Evolutionary conservation across 2,113 vertebrate species (phyloP), one percentile per base, ranked within the genome.

Genomic region (Platysteira castanea): DNA sequence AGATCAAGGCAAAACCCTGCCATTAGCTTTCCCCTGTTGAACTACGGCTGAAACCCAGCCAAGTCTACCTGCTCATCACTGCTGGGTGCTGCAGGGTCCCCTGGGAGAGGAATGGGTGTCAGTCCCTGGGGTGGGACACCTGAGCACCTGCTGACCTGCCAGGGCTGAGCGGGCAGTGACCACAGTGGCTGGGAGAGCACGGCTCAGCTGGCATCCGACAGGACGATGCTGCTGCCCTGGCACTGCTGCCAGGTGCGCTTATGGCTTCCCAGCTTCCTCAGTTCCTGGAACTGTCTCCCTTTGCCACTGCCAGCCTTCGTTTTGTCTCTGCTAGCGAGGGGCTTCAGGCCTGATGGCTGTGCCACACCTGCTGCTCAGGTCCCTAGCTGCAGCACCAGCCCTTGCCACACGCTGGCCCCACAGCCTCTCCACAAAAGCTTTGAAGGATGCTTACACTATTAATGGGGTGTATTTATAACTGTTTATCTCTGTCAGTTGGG

Each of bases 401-500:
- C 63, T 47, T 4, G 9, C 57, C 44, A 39, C 56, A 15, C 0
- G 2, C 86, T 2, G 35, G 78, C 70, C 90, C 80, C 75, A 46
- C 73, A 41, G 44, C 11, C 53, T 15, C 77, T 64, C 30, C 24
- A 91, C 57, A 54, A 53, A n/a, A 57, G 49, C 80, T 81, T 42
- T 94, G 88, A 86, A 74, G 44, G 73, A 82, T 84, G 74, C 53
- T 94, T 41, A 21, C 33, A 10, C 74, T 68, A 69, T 91, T 95
- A 88, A 90, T 70, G 52, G 81, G 53, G 70, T 89, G 5, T 82
- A 60, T 93, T 95, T 91, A 46, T 79, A 91, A 75, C 86, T 89
- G 93, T 95, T 93, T 70, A 64, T 96, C 91, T 87, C 91, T 93
- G 89, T 89, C 94, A 94, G 39, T 7, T 93, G 91, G 77, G 74